Percentiles rank a stretch among this genome's conserved stretches.
Evolutionary conservation across 2,797 vertebrate genomes (phyloP).

Genomic region (Pachyuromys duprasi): DNA sequence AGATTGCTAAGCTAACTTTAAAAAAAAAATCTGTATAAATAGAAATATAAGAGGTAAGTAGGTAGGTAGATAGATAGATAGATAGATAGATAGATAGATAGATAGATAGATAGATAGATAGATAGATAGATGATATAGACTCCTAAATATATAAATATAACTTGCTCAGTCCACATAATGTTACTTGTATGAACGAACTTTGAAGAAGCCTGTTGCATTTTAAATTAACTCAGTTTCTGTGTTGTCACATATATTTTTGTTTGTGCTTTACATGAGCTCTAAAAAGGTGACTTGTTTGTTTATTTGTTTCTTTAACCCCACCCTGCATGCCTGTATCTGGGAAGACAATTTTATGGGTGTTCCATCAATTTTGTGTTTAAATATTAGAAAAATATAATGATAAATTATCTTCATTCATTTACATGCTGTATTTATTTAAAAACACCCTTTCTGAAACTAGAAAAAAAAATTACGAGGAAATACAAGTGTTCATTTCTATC

Average conservation of each 20-base stretch:
- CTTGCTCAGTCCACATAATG: background rate
- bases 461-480: conserved; percentile 60
- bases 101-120: background rate
- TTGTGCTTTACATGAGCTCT: background rate
- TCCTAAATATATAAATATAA: background rate
- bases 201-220: background rate
- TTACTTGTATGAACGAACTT: background rate
- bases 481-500: conserved; percentile 27
- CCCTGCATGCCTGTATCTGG: background rate
- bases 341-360: background rate
- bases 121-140: background rate
- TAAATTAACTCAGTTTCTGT: conserved; percentile 11
- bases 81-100: background rate
- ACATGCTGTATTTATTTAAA: conserved; percentile 42
- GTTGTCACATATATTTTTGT: conserved; percentile 4
- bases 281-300: background rate
- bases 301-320: background rate
- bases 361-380: background rate
- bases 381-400: conserved; percentile 54
- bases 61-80: background rate
- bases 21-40: background rate
- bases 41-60: too few species aligned
- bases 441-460: conserved; percentile 34
- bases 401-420: conserved; percentile 24
- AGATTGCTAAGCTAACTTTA: background rate